phyloP scores from a whole-genome alignment of 1,140 invertebrate genomes.

The Neotoxoptera formosana region DNA sequence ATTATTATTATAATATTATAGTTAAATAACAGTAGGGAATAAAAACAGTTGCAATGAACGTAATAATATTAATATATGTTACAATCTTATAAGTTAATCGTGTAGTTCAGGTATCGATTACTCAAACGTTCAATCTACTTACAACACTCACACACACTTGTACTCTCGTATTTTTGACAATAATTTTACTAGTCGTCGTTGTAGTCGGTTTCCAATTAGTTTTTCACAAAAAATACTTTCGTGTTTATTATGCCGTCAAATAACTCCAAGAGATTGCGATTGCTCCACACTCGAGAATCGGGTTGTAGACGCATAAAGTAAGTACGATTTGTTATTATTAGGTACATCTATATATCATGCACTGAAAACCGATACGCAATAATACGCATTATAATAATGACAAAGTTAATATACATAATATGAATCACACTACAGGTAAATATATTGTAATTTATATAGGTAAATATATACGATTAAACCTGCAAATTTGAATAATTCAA shows the following conservation, averaged over 20 bases:
- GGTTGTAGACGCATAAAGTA: background rate
- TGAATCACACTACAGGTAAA: background rate
- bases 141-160: background rate
- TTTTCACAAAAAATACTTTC: background rate
- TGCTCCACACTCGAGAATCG: background rate
- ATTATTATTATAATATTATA: no score
- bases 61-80: no score
- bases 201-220: background rate
- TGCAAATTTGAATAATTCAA: constrained; percentile 8
- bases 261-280: background rate
- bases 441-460: background rate
- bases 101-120: background rate
- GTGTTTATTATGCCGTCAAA: background rate
- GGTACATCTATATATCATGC: background rate
- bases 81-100: no score
- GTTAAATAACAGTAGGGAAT: background rate
- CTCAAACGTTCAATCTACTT: no score
- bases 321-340: background rate
- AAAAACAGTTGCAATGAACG: no score
- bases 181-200: background rate
- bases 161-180: background rate
- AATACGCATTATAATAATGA: background rate
- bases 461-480: background rate
- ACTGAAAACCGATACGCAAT: background rate
- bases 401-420: background rate